Base-by-base conservation (phyloP, 2,797 vertebrate genomes). In the Cheirogaleus major region DNA sequence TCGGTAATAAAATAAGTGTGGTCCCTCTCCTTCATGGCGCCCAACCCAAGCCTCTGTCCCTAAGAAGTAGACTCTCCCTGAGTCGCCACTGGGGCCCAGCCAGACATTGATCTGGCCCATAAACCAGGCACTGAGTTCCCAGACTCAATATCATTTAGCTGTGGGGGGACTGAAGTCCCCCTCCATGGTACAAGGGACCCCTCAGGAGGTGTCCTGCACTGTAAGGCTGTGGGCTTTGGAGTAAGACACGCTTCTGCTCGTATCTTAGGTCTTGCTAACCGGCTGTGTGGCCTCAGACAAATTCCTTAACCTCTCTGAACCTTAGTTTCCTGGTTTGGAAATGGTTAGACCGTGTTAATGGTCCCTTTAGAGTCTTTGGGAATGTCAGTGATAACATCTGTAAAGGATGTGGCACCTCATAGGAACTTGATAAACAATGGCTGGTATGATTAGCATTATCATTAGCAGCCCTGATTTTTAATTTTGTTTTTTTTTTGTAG, bases 401-500 rank as follows among this genome's bases (percentile, higher is more conserved):
- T 80, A 75, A 73, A 86, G 72, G 4, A 61, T 12, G 14, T 25
- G 76, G 32, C 4, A 30, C 78, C 73, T 79, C 38, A 3, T 1
- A 32, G 50, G 32, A n/a, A 10, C 43, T 69, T 67, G 59, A 43
- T 78, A 59, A 63, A 41, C 50, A n/a, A 32, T 13, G 63, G 43
- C 55, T 78, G 22, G 59, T 32, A 2, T 20, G 52, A 69, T 27
- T 13, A 4, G 45, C 25, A 23, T 63, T 69, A 48, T 69, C 38
- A 52, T 65, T 48, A 75, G 86, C 69, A 80, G 41, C 82, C 65
- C 63, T 81, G 84, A 38, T 52, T 65, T 83, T 61, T 30, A n/a
- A 52, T n/a, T 50, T 59, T 92, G 50, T 43, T 79, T 72, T 88
- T 79, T 72, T 88, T 98, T 97, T 69, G 97, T 97, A 98, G 98